Base-by-base conservation (phyloP, 2,888 invertebrate species). In the Eupithecia dodoneata region DNA sequence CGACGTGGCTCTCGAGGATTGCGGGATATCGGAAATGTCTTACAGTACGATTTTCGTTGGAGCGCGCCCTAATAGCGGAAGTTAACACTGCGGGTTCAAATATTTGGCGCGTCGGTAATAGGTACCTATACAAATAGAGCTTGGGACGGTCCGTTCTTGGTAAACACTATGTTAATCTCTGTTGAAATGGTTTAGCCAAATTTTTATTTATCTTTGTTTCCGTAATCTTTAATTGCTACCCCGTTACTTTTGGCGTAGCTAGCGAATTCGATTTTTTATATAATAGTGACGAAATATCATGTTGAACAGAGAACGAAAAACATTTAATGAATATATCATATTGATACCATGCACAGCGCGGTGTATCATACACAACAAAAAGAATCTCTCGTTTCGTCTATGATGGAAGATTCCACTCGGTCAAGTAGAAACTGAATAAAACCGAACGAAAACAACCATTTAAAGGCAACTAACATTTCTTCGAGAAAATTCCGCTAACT, bases 11-110 rank as follows among this genome's bases (percentile, higher is more conserved):
- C 87, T 83, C 82, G 84, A 84, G 87, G 85, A 85, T 88, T 87
- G 85, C 76, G 81, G 81, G 81, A 85, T 86, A 87, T 88, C 81
- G 86, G 84, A 82, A 86, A 84, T 83, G 84, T 88, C 85, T 83
- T 85, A 84, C 84, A 52, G 66, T 55, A 65, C 47, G 47, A 30
- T 75, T 81, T 83, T 84, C 84, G 83, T 65, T 77, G 76, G 69
- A 78, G 76, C 81, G 81, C 78, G 81, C 81, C 81, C 81, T 74
- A 82, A 82, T 80, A 77, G 79, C 77, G 77, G 83, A 80, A 79
- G 81, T 83, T 86, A 87, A 83, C 63, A 73, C 65, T 70, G 67
- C 66, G 30, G 30, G 63, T 63, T 63, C 63, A 63, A 63, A 63
- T 63, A 63, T 63, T 63, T 30, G 63, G 63, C 30, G 63, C 63